Conservation (phyloP, 2,113 vertebrate genomes). For the Cervus canadensis region DNA sequence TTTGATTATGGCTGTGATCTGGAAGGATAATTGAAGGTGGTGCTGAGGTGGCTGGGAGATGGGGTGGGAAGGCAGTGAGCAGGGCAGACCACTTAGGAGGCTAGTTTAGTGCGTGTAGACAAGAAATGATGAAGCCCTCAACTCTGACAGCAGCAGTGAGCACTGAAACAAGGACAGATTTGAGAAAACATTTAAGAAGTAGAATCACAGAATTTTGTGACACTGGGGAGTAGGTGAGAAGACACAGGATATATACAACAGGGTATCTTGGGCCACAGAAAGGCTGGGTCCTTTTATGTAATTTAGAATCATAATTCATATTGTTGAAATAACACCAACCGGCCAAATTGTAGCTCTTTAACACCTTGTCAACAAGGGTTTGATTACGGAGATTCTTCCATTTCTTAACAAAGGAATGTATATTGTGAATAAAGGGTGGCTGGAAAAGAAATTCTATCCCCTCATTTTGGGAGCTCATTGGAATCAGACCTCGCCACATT, state of each 20-base stretch:
- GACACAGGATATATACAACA: background rate
- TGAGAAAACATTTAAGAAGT: background rate
- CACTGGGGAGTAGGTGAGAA: background rate
- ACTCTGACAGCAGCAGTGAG: background rate
- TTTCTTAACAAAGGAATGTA: conserved; percentile 26
- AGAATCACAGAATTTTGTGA: background rate
- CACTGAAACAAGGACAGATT: background rate
- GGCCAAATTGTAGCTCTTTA: background rate
- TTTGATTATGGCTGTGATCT: background rate
- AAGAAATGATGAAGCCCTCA: background rate
- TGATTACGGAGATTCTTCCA: background rate
- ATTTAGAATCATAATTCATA: conserved; percentile 19
- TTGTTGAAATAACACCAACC: background rate
- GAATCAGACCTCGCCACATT: background rate
- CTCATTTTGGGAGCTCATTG: background rate
- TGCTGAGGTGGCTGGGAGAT: background rate
- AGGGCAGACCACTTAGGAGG: background rate
- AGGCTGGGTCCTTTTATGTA: background rate
- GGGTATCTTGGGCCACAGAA: background rate
- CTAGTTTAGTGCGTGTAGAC: background rate
- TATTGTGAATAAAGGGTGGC: background rate
- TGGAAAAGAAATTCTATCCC: background rate
- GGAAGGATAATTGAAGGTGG: background rate
- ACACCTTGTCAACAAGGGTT: background rate
- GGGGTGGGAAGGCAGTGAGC: background rate